Base-by-base conservation (phyloP, 2,797 vertebrate genomes). In the Pseudopleuronectes americanus region DNA sequence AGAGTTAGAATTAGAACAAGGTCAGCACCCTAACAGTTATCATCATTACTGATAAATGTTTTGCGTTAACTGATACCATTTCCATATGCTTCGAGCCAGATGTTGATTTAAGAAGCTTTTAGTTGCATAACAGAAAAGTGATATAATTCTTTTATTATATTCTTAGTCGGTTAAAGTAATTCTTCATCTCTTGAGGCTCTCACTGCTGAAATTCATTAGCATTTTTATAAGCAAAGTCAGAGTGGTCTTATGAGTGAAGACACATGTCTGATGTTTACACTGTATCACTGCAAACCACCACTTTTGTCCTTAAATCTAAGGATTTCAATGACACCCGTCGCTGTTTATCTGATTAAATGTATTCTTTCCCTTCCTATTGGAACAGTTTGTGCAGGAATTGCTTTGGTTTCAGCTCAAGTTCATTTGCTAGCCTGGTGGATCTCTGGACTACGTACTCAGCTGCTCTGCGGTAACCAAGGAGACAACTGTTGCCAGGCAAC, bases 401-500 rank as follows among this genome's bases (percentile, higher is more conserved):
- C 79, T 87, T 71, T 87, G 81, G 83, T 85, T 82, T 85, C 74
- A 82, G 83, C 83, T 90, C 38, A 76, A 89, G 87, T 90, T 93
- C 87, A 92, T 87, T 88, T 85, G 90, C 68, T 85, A 90, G 87
- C 85, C 77, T 68, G 84, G 85, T 84, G 83, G 81, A 89, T 92
- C 93, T 94, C 90, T 85, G 85, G 77, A 90, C 90, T 88, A 91
- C 88, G 79, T 87, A 92, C 84, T 89, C 87, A 59, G 87, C 88
- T 89, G 89, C 90, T 93, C 88, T 81, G 87, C 84, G 85, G 92
- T 94, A 91, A 92, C 93, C 94, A 93, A 88, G 94, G 93, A 90
- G 90, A 95, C 93, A 88, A 92, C 84, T 84, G 93, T 94, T 94
- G 93, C 94, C 87, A 89, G 89, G 94, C 94, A 94, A 95, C 94